These are phyloP conservation scores for Drosophila sechellia DNA, from an alignment of 1,140 invertebrate species.

Conservation along the genomic window DNA sequence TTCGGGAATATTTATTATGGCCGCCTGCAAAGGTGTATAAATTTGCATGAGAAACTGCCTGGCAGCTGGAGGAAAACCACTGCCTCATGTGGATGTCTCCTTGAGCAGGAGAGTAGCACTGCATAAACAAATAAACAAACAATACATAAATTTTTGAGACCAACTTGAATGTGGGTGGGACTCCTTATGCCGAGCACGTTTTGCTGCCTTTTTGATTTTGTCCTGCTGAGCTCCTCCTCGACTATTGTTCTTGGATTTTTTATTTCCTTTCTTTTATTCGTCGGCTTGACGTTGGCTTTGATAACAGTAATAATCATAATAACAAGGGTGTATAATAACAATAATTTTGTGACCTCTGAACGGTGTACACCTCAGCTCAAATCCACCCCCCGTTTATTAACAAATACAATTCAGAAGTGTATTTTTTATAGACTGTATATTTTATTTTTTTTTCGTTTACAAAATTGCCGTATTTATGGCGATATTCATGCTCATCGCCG, in stretches of 20 bases:
- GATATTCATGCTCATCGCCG: conserved; percentile 58
- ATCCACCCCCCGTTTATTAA: conserved; percentile 12
- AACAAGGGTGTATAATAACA: conserved; percentile 73
- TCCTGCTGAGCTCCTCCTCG: conserved; percentile 25
- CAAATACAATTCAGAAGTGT: conserved; percentile 32
- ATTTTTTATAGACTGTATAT: conserved; percentile 58
- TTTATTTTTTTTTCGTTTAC: conserved; percentile 54
- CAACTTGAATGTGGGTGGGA: conserved; percentile 26
- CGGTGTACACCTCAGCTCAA: conserved; percentile 18
- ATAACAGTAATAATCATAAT: conserved; percentile 68
- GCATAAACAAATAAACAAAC: conserved; percentile 82
- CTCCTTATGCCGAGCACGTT: conserved; percentile 64
- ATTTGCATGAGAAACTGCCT: conserved; percentile 71
- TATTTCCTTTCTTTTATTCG: neutral
- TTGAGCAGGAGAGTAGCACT: conserved; percentile 62
- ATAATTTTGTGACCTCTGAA: conserved; percentile 71
- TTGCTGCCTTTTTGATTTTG: conserved; percentile 28
- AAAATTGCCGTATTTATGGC: conserved; percentile 72
- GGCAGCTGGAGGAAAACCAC: conserved; percentile 5
- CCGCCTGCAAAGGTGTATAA: conserved; percentile 71
- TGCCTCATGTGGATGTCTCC: too few species aligned
- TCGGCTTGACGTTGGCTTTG: conserved; percentile 60
- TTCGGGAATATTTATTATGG: conserved; percentile 77
- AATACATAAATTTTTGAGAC: conserved; percentile 76
- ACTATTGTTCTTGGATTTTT: conserved; percentile 12